phyloP scores from a whole-genome alignment of 1,140 invertebrate species.

The Drosophila aff. region DNA sequence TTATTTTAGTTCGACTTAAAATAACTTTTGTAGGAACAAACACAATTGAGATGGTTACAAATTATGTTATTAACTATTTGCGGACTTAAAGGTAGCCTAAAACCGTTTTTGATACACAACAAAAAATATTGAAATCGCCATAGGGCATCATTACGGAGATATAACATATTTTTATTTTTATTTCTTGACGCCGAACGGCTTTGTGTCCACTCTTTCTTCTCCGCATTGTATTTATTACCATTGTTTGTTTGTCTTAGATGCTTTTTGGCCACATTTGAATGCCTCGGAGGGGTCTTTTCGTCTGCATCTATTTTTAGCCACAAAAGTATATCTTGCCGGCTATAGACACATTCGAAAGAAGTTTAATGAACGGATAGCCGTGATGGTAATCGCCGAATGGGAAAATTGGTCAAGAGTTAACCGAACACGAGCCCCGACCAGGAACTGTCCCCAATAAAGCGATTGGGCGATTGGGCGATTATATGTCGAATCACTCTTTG shows the following conservation, averaged over 20 bases:
- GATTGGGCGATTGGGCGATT: slow-evolving; percentile 9
- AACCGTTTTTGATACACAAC: background rate
- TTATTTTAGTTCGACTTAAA: too few species aligned
- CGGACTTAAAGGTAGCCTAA: background rate
- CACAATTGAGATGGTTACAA: background rate
- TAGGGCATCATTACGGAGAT: slow-evolving; percentile 42
- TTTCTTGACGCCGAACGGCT: slow-evolving; percentile 27
- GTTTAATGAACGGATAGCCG: slow-evolving; percentile 53
- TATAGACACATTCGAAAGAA: slow-evolving; percentile 38
- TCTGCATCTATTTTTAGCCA: slow-evolving; percentile 38
- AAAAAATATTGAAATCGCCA: background rate
- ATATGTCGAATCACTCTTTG: slow-evolving; percentile 57
- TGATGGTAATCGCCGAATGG: slow-evolving; percentile 35
- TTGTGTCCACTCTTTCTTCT: slow-evolving; percentile 45
- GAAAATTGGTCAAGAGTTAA: slow-evolving; percentile 52
- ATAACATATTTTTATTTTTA: slow-evolving; percentile 3
- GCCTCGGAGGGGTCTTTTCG: slow-evolving; percentile 36
- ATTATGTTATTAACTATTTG: background rate
- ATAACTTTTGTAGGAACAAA: background rate
- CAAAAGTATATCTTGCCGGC: slow-evolving; percentile 29
- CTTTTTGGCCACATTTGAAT: slow-evolving; percentile 47
- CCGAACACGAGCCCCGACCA: slow-evolving; percentile 16
- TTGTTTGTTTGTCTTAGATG: slow-evolving; percentile 48
- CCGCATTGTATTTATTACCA: slow-evolving; percentile 46
- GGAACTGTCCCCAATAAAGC: slow-evolving; percentile 49